A percentile compares a stretch with the other conserved stretches of the same genome.
phyloP scores from a whole-genome alignment of 1,140 invertebrate genomes.

The Pararge aegeria region DNA sequence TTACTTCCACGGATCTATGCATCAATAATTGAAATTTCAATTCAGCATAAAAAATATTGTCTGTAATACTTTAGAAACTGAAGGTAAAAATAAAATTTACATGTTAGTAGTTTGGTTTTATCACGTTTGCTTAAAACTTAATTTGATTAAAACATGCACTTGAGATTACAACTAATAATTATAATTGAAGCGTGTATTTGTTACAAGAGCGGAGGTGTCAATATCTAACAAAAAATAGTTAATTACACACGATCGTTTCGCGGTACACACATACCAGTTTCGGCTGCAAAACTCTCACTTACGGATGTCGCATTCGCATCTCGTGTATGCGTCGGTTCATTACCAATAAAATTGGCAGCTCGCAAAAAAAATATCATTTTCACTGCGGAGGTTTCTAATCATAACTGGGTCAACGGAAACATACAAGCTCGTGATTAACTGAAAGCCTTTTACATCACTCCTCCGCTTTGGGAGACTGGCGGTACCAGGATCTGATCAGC shows the following conservation, averaged over 20 bases:
- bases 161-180: not conserved
- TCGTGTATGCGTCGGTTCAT: conserved; percentile 60
- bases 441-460: conserved; percentile 75
- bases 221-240: conserved; percentile 64
- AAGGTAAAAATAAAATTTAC: too few species aligned
- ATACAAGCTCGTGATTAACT: conserved; percentile 62
- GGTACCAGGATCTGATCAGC: conserved; percentile 68
- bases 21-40: too few species aligned
- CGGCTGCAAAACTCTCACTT: conserved; percentile 76
- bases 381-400: conserved; percentile 72
- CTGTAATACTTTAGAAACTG: too few species aligned
- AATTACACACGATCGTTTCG: conserved; percentile 49
- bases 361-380: conserved; percentile 74
- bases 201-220: conserved; percentile 53
- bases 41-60: too few species aligned
- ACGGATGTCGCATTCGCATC: conserved; percentile 73
- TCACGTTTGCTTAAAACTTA: too few species aligned
- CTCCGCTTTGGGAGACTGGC: conserved; percentile 46
- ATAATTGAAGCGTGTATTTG: not conserved
- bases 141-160: too few species aligned
- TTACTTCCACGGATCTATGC: too few species aligned
- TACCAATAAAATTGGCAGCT: conserved; percentile 65
- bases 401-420: conserved; percentile 76
- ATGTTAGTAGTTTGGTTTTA: too few species aligned
- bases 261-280: conserved; percentile 70